Evolutionary conservation across 2,888 invertebrate genomes (phyloP).

Genomic region (Hemithea aestivaria): DNA sequence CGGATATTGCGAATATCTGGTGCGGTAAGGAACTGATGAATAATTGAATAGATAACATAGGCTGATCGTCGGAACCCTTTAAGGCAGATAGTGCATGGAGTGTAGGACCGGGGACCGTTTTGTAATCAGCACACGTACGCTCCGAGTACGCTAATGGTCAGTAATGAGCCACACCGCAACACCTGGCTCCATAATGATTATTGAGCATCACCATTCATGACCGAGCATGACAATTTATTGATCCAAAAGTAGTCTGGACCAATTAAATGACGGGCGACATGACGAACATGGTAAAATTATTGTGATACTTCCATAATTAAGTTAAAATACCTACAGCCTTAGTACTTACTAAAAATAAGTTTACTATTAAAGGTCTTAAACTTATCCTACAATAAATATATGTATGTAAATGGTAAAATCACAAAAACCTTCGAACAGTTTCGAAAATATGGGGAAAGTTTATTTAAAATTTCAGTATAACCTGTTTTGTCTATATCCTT

Average conservation of each 20-base stretch:
- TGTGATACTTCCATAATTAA: no score
- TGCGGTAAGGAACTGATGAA: conserved; percentile 21
- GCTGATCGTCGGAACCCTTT: conserved; percentile 42
- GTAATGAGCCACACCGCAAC: conserved; percentile 54
- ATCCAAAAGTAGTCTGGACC: conserved; percentile 33
- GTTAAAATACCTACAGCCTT: no score
- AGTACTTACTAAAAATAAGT: no score
- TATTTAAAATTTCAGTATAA: no score
- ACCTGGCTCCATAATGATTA: conserved; percentile 61
- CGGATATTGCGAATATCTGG: conserved; percentile 22
- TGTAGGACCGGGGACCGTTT: conserved; percentile 46
- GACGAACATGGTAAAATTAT: no score
- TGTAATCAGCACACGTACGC: conserved; percentile 56
- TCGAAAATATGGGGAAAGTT: no score
- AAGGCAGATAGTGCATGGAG: conserved; percentile 34
- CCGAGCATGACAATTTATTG: conserved; percentile 50
- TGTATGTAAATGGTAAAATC: no score
- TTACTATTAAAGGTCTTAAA: no score
- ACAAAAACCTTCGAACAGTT: no score
- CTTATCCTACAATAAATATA: no score
- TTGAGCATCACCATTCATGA: conserved; percentile 40
- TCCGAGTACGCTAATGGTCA: conserved; percentile 56
- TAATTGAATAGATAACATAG: conserved; percentile 42
- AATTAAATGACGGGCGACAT: no score
- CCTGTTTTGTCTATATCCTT: no score